Percentiles rank a stretch among this genome's conserved stretches.
Conservation (phyloP, 2,888 invertebrate genomes). For the Heterodera filipjevi region DNA sequence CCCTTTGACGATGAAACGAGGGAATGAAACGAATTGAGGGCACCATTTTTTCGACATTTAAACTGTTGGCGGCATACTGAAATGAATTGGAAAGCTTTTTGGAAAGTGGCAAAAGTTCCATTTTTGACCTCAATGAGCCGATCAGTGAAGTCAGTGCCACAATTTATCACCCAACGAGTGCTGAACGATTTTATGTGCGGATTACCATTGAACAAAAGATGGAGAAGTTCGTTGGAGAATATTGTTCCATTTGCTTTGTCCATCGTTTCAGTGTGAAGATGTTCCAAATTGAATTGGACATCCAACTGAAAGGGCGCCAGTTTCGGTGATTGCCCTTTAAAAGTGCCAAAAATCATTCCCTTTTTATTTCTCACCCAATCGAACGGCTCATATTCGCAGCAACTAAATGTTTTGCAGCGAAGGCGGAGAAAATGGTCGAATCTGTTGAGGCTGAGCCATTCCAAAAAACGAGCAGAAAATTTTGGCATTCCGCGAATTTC, state of each 20-base stretch:
- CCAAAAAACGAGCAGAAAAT: neutral
- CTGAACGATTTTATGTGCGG: neutral
- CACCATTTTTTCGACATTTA: neutral
- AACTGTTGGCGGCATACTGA: constrained; percentile 1
- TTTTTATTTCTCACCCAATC: neutral
- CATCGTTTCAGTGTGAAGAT: neutral
- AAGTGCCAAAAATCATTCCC: neutral
- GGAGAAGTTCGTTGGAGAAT: neutral
- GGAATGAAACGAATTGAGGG: constrained; percentile 5
- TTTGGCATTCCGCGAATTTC: constrained; percentile 15
- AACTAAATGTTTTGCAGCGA: neutral
- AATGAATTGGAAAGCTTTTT: neutral
- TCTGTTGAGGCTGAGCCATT: neutral
- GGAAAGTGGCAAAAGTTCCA: neutral
- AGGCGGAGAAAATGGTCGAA: constrained; percentile 1
- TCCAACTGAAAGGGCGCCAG: neutral
- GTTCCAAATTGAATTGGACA: constrained; percentile 4
- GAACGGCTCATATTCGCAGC: constrained; percentile 15
- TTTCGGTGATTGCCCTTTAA: neutral
- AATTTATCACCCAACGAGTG: constrained; percentile 14
- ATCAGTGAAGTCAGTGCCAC: constrained; percentile 6
- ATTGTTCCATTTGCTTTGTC: constrained; percentile 11
- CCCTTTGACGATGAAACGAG: constrained; percentile 10
- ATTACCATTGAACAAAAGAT: constrained; percentile 1
- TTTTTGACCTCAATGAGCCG: neutral